Evolutionary conservation across 1,140 invertebrate species (phyloP).

Genomic region (Camponotus vicinus): DNA sequence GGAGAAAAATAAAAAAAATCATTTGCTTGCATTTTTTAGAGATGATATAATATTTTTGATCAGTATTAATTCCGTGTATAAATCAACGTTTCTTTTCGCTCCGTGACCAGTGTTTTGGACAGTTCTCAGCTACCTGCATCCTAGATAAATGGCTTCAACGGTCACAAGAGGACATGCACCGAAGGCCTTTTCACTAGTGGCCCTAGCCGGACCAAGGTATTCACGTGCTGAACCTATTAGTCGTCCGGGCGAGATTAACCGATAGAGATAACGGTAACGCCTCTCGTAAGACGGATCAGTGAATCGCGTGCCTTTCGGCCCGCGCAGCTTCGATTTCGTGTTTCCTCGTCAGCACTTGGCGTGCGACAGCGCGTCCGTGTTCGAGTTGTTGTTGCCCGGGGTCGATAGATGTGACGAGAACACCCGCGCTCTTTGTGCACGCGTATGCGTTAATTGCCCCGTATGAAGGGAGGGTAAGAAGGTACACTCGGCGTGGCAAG

Average conservation of each 20-base stretch:
- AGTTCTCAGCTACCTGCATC: background rate
- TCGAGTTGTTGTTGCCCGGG: slow-evolving; percentile 39
- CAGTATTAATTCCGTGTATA: background rate
- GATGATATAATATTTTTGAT: too few relatives aligned
- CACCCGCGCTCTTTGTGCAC: slow-evolving; percentile 5
- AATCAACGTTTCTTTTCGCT: background rate
- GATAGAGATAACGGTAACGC: slow-evolving; percentile 80
- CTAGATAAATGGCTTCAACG: slow-evolving; percentile 1
- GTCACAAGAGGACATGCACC: slow-evolving; percentile 43
- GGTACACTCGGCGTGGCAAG: slow-evolving; percentile 10
- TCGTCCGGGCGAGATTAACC: slow-evolving; percentile 73
- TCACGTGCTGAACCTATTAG: slow-evolving; percentile 80
- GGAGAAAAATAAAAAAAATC: too few relatives aligned
- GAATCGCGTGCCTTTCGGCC: slow-evolving; percentile 78
- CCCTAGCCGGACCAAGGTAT: slow-evolving; percentile 72
- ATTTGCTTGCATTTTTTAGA: too few relatives aligned
- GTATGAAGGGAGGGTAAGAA: slow-evolving; percentile 11
- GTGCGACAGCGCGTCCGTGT: slow-evolving; percentile 46
- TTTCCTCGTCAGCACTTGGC: slow-evolving; percentile 50
- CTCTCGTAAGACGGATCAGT: slow-evolving; percentile 84
- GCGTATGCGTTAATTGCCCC: slow-evolving; percentile 2
- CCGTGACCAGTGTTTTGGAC: slow-evolving; percentile 5
- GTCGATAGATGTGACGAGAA: slow-evolving; percentile 65
- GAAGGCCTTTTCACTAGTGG: slow-evolving; percentile 75
- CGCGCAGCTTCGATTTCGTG: slow-evolving; percentile 67